Evolutionary conservation across 2,797 vertebrate genomes (phyloP).

Genomic region (Erethizon dorsatum): DNA sequence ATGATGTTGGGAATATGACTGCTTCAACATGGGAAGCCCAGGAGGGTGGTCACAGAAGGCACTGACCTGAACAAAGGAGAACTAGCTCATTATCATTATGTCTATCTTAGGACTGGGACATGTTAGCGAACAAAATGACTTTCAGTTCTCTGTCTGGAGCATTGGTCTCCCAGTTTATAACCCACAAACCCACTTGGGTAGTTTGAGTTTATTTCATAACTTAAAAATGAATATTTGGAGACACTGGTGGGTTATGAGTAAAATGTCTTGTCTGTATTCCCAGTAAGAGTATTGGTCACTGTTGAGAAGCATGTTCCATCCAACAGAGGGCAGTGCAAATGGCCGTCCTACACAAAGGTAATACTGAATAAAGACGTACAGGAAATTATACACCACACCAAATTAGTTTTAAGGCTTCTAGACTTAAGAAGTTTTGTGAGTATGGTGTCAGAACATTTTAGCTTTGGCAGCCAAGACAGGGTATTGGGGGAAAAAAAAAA

Average conservation of each 20-base stretch:
- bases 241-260: neutral
- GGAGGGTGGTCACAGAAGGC: slow-evolving; percentile 49
- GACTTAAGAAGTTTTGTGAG: slow-evolving; percentile 80
- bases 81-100: slow-evolving; percentile 24
- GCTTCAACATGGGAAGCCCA: slow-evolving; percentile 68
- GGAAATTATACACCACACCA: slow-evolving; percentile 82
- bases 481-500: slow-evolving; percentile 46
- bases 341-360: slow-evolving; percentile 9
- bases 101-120: slow-evolving; percentile 59
- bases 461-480: slow-evolving; percentile 74
- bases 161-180: slow-evolving; percentile 17
- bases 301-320: neutral
- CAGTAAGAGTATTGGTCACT: neutral
- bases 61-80: slow-evolving; percentile 69
- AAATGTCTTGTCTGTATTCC: neutral
- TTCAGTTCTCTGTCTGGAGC: slow-evolving; percentile 34
- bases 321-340: neutral
- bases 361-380: slow-evolving; percentile 66
- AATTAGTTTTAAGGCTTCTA: slow-evolving; percentile 84
- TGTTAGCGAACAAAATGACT: slow-evolving; percentile 57
- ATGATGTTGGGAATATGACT: slow-evolving; percentile 41
- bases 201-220: slow-evolving; percentile 35
- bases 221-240: slow-evolving; percentile 29
- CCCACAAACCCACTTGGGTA: neutral
- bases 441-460: slow-evolving; percentile 82